phyloP scores from a whole-genome alignment of 2,888 invertebrate genomes.

The Eristalis intricaria region DNA sequence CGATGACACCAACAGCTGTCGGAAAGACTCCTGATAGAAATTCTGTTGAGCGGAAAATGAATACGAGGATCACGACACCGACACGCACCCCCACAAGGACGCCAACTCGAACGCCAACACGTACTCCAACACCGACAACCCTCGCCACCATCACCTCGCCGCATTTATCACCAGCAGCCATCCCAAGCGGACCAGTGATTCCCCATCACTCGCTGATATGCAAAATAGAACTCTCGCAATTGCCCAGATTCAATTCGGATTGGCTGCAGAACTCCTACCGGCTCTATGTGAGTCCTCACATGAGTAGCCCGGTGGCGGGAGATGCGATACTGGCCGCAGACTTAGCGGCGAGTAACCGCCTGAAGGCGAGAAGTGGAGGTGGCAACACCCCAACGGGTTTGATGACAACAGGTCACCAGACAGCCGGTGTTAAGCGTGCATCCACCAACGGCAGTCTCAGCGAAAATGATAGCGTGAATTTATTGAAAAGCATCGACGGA shows the following conservation, averaged over 20 bases:
- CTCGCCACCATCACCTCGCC: slow-evolving; percentile 56
- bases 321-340: slow-evolving; percentile 67
- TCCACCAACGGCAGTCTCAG: slow-evolving; percentile 48
- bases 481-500: slow-evolving; percentile 42
- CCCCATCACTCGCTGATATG: slow-evolving; percentile 76
- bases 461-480: slow-evolving; percentile 46
- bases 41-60: slow-evolving; percentile 74
- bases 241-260: slow-evolving; percentile 77
- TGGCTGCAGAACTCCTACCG: slow-evolving; percentile 77
- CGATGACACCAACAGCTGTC: slow-evolving; percentile 50
- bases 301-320: slow-evolving; percentile 69
- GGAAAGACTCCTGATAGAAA: slow-evolving; percentile 70
- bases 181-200: slow-evolving; percentile 60
- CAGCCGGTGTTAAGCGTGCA: background rate
- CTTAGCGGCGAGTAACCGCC: slow-evolving; percentile 56
- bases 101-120: slow-evolving; percentile 74
- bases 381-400: slow-evolving; percentile 47
- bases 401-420: background rate
- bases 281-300: slow-evolving; percentile 74
- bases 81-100: slow-evolving; percentile 75
- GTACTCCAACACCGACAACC: slow-evolving; percentile 77
- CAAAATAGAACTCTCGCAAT: slow-evolving; percentile 78
- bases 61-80: slow-evolving; percentile 74
- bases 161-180: slow-evolving; percentile 57
- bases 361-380: slow-evolving; percentile 32